Conservation (phyloP, 2,888 invertebrate species). For the Thumatha senex region DNA sequence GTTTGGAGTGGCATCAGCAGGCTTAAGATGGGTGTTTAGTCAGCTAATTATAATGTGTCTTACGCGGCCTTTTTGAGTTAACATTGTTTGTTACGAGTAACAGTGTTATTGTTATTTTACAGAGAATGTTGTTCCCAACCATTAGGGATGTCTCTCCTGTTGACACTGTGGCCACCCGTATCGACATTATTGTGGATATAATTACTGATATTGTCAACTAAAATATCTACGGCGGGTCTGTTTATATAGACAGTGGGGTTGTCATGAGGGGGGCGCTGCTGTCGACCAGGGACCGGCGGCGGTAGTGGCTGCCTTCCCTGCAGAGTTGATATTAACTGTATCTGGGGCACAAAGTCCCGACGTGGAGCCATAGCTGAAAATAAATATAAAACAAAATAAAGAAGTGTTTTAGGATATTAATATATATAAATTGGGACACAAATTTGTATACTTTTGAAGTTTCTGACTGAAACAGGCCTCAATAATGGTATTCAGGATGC, state of each 20-base stretch:
- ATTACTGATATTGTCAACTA: too few relatives aligned
- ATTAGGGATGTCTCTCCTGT: conserved; percentile 39
- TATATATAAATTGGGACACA: too few relatives aligned
- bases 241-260: conserved; percentile 65
- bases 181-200: too few relatives aligned
- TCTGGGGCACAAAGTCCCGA: conserved; percentile 61
- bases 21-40: too few relatives aligned
- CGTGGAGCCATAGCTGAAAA: conserved; percentile 71
- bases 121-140: conserved; percentile 14
- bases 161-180: conserved; percentile 32
- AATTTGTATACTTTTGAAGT: too few relatives aligned
- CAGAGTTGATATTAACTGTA: conserved; percentile 54
- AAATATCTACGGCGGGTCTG: conserved; percentile 44
- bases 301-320: conserved; percentile 58
- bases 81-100: too few relatives aligned
- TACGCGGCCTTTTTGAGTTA: too few relatives aligned
- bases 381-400: conserved; percentile 20
- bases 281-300: conserved; percentile 67
- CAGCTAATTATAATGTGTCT: too few relatives aligned
- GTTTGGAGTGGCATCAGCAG: too few relatives aligned
- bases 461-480: too few relatives aligned
- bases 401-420: neutral
- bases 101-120: neutral
- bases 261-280: conserved; percentile 75
- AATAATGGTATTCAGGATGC: too few relatives aligned